A percentile compares a stretch with the other conserved stretches of the same genome.
Evolutionary conservation across 2,797 vertebrate species (phyloP).

Genomic region (Cyprinodon diabolis): DNA sequence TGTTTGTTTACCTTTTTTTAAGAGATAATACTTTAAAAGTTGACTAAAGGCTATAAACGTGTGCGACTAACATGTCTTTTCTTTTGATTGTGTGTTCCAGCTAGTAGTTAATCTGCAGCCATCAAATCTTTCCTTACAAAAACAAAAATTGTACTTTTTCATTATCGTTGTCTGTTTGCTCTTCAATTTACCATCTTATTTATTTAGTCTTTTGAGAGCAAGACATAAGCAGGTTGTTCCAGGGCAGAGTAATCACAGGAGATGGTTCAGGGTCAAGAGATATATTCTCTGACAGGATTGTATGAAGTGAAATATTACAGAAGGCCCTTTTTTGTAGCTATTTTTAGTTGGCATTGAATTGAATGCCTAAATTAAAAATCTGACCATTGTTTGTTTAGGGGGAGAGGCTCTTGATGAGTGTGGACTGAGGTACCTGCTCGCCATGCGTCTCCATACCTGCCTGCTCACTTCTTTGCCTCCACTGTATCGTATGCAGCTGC

Average conservation of each 20-base stretch:
- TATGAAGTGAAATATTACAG: constrained; percentile 46
- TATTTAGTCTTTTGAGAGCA: constrained; percentile 80
- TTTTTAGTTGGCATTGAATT: not conserved
- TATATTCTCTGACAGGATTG: constrained; percentile 28
- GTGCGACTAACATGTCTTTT: constrained; percentile 30
- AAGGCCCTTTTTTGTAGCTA: constrained; percentile 13
- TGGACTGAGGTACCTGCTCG: constrained; percentile 92
- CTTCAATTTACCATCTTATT: constrained; percentile 53
- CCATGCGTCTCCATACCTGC: constrained; percentile 96
- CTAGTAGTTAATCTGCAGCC: constrained; percentile 43
- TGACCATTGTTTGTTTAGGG: constrained; percentile 75
- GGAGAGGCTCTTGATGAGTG: constrained; percentile 97
- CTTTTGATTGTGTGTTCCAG: constrained; percentile 53
- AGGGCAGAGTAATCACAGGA: constrained; percentile 65
- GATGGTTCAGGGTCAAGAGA: constrained; percentile 71
- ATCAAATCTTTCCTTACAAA: constrained; percentile 57
- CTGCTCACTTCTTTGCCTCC: constrained; percentile 96
- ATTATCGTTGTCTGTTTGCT: constrained; percentile 54
- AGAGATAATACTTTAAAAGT: constrained; percentile 28
- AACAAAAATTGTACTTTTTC: constrained; percentile 40
- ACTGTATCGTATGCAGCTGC: constrained; percentile 94
- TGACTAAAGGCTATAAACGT: constrained; percentile 46
- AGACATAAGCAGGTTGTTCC: constrained; percentile 78
- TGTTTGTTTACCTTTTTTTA: constrained; percentile 15
- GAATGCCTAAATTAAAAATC: not conserved